A percentile compares a stretch with the other conserved stretches of the same genome.
phyloP scores from a whole-genome alignment of 2,797 vertebrate species.

The Darevskia nairensis region DNA sequence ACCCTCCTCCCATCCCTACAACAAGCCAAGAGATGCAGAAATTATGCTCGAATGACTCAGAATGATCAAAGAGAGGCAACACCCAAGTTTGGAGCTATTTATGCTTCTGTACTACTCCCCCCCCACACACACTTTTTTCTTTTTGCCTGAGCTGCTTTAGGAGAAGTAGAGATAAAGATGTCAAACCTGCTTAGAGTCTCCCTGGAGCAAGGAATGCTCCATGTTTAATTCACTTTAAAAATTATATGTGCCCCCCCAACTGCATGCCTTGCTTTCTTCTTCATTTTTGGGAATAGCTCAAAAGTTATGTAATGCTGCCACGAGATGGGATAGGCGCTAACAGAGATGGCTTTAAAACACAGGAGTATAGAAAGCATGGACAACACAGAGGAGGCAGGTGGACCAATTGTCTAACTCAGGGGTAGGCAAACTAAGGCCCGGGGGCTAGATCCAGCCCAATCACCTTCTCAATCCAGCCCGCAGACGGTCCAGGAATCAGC shows the following conservation, averaged over 20 bases:
- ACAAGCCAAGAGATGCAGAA: conserved; percentile 27
- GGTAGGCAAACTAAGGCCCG: no score
- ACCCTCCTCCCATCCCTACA: neutral
- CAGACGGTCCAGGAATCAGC: no score
- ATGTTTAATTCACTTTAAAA: conserved; percentile 42
- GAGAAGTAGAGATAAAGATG: conserved; percentile 36
- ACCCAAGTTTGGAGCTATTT: conserved; percentile 19
- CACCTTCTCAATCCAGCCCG: no score
- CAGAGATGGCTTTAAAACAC: no score
- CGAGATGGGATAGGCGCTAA: no score
- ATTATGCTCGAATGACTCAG: conserved; percentile 32
- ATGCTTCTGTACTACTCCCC: neutral
- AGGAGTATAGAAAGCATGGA: no score
- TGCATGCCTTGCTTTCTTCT: neutral
- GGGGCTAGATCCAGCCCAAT: no score
- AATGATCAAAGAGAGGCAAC: conserved; percentile 58
- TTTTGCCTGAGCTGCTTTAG: conserved; percentile 45
- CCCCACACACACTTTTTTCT: neutral
- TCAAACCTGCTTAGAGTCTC: conserved; percentile 58
- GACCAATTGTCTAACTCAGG: no score
- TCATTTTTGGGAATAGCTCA: no score
- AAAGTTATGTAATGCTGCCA: no score
- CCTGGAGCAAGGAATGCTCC: conserved; percentile 54
- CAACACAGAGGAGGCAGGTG: no score
- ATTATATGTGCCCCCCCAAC: neutral